phyloP scores from a whole-genome alignment of 2,797 vertebrate genomes.

The Anniella stebbinsi region DNA sequence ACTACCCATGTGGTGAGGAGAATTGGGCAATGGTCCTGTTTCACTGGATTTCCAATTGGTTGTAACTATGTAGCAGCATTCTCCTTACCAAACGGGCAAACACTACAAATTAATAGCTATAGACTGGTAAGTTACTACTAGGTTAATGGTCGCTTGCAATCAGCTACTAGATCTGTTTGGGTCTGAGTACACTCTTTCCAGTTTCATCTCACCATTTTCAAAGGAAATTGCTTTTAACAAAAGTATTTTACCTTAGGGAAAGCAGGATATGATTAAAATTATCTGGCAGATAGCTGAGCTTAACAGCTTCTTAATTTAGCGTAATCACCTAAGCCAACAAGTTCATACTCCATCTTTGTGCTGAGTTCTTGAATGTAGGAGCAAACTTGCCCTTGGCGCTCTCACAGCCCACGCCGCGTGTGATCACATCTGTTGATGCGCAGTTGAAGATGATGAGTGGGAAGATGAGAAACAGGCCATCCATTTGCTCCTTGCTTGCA shows the following conservation, averaged over 20 bases:
- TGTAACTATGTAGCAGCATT: not conserved
- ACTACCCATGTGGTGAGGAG: not conserved
- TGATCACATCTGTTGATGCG: not conserved
- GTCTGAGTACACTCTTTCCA: not conserved
- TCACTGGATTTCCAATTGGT: not conserved
- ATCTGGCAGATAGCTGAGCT: constrained; percentile 23
- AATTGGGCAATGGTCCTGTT: not conserved
- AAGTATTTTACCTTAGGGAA: constrained; percentile 27
- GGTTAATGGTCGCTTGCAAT: not conserved
- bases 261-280: constrained; percentile 33
- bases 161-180: not conserved
- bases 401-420: not conserved
- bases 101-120: not conserved
- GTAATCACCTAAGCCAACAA: not conserved
- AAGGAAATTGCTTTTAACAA: constrained; percentile 17
- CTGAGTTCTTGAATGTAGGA: not conserved
- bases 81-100: not conserved
- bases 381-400: constrained; percentile 19
- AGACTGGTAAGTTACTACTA: not conserved
- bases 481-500: not conserved
- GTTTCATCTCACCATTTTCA: not conserved
- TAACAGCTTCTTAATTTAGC: not conserved
- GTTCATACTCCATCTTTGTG: not conserved
- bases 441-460: not conserved
- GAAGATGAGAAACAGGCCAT: not conserved